Evolutionary conservation across 2,797 vertebrate genomes (phyloP).

Genomic region (Chloroceryle inda): DNA sequence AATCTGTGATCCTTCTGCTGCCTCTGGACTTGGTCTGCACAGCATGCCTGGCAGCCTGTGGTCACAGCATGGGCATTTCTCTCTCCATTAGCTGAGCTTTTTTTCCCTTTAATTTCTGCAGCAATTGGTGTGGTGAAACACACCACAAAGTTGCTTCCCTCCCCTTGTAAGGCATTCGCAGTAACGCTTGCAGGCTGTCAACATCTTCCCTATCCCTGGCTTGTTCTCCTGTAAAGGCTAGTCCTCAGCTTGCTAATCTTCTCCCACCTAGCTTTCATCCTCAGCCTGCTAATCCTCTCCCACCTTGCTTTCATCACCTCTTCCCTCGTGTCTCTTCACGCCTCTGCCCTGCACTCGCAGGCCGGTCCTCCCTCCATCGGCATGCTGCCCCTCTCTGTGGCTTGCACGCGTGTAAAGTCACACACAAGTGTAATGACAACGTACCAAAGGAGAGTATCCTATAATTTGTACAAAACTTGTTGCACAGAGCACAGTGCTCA

Average conservation of each 20-base stretch:
- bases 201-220: neutral
- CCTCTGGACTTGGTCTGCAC: neutral
- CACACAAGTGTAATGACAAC: neutral
- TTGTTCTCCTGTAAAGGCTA: neutral
- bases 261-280: neutral
- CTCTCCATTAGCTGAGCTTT: neutral
- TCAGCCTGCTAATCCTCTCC: neutral
- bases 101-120: neutral
- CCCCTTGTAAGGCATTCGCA: neutral
- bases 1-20: neutral
- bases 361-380: neutral
- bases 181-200: neutral
- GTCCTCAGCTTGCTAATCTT: neutral
- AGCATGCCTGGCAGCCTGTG: neutral
- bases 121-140: accelerated
- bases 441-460: neutral
- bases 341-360: neutral
- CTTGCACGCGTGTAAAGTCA: neutral
- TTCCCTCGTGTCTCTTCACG: accelerated
- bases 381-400: accelerated
- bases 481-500: neutral
- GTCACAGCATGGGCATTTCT: accelerated
- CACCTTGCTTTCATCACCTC: neutral
- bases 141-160: neutral
- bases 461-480: neutral